Evolutionary conservation across 2,797 vertebrate genomes (phyloP).

Genomic region (Periparus ater): DNA sequence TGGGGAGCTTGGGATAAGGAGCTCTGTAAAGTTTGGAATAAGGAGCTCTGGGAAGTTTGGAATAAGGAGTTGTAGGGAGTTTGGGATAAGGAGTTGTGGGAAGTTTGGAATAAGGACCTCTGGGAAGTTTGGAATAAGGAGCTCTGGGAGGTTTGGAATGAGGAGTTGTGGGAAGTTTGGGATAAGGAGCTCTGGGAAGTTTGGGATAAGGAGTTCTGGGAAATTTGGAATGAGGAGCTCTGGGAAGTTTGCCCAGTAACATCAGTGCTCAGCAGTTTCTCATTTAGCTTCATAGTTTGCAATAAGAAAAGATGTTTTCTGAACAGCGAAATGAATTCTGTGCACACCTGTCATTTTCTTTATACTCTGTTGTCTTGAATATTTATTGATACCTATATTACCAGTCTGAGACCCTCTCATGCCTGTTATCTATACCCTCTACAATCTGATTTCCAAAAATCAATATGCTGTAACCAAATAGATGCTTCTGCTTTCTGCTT

Average conservation of each 20-base stretch:
- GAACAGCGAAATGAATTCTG: constrained; percentile 40
- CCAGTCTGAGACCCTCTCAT: constrained; percentile 33
- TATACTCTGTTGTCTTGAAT: constrained; percentile 14
- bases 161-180: constrained; percentile 31
- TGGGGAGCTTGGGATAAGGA: constrained; percentile 11
- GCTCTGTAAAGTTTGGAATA: constrained; percentile 12
- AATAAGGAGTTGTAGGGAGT: background rate
- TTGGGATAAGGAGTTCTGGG: background rate
- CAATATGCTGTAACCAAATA: constrained; percentile 61
- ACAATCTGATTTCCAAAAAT: constrained; percentile 51
- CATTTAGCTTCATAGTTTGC: constrained; percentile 39
- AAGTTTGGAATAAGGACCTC: background rate
- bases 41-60: constrained; percentile 30
- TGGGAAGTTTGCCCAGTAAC: constrained; percentile 42
- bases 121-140: constrained; percentile 15
- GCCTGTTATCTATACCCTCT: background rate
- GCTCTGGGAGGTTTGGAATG: constrained; percentile 16
- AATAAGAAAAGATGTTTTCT: constrained; percentile 31
- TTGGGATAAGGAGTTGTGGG: constrained; percentile 7
- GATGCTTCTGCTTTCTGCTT: constrained; percentile 45
- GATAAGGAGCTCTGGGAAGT: background rate
- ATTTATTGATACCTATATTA: constrained; percentile 59
- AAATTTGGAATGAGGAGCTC: background rate
- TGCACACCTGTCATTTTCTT: constrained; percentile 51
- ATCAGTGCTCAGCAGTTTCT: constrained; percentile 22